Base-by-base conservation (phyloP, 1,140 invertebrate genomes). In the Scylla paramamosain region DNA sequence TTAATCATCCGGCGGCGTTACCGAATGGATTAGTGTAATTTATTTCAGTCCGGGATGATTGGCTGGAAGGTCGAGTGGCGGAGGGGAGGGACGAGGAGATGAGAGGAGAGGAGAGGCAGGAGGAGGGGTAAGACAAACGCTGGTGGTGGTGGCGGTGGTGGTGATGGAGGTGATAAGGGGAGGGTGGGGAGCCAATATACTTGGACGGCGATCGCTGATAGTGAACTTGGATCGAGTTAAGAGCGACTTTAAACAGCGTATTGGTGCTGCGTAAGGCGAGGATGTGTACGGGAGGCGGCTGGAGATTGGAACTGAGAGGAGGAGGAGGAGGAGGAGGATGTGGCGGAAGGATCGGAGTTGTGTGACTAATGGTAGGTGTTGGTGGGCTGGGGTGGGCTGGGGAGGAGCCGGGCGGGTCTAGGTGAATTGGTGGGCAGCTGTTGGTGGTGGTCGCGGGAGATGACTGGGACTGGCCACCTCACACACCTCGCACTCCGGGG, bases 11-110 rank as follows among this genome's bases (percentile, higher is more conserved):
- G 67, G 67, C 67, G n/a, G 67, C 67, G 67, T n/a, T 77, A 77
- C 67, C 20, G 16, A 77, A 77, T 77, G 25, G 67, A 77, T 77
- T 25, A n/a, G 67, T n/a, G 67, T 77, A 77, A 77, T 77, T 77
- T n/a, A 77, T 77, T 77, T 77, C 67, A 77, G 67, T 77, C 52
- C 4, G 59, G 91, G 52, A 92, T 67, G 91, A 59, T 39, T 67
- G 91, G 59, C 6, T 12, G 59, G 91, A 31, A 32, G n/a, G 89
- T 31, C 1, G 91, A 39, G 91, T 14, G 91, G 59, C 12, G 59
- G 59, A 52, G 90, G 8, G n/a, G n/a, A 8, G n/a, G 59, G 59
- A 32, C 28, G 91, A 67, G 31, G 67, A 32, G 28, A 83, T 28
- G 46, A 45, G 89, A 25, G 16, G 29, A n/a, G 28, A 10, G 48